phyloP scores from a whole-genome alignment of 2,797 vertebrate genomes.

The Petrocephalus sullivani region DNA sequence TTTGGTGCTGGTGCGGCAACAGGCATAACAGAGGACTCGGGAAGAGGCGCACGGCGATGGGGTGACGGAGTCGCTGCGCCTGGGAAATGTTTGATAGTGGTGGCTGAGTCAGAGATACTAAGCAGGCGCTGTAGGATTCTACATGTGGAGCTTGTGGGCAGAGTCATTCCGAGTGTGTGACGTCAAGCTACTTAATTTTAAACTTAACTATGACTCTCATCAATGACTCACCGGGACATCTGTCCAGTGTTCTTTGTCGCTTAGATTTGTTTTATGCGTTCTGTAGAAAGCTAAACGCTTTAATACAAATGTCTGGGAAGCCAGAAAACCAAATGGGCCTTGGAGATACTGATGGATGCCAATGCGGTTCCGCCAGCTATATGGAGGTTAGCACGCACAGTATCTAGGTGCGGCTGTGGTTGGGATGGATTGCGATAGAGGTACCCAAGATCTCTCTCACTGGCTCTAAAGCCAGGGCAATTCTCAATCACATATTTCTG shows the following conservation, averaged over 20 bases:
- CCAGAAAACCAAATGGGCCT: background rate
- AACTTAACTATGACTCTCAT: background rate
- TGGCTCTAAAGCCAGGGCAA: background rate
- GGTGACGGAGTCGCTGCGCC: constrained; percentile 6
- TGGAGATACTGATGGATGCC: background rate
- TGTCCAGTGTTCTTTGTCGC: background rate
- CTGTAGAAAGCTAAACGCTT: background rate
- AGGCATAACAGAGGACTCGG: constrained; percentile 37
- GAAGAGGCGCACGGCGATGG: constrained; percentile 40
- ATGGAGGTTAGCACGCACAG: background rate
- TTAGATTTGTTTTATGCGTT: background rate
- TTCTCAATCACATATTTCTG: background rate
- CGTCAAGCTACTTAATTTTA: background rate
- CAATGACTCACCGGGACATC: background rate
- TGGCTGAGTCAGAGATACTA: background rate
- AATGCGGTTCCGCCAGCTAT: background rate
- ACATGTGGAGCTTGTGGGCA: background rate
- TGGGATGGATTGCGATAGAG: background rate
- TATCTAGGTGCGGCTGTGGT: background rate
- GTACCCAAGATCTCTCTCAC: background rate
- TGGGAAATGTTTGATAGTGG: background rate
- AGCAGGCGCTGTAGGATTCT: background rate
- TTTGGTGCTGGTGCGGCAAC: constrained; percentile 50
- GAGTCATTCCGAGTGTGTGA: background rate
- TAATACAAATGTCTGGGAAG: background rate